A percentile compares a stretch with the other conserved stretches of the same genome.
These are phyloP conservation scores for Micrasema longulum DNA, from an alignment of 1,140 invertebrate genomes.

Conservation along the genomic window DNA sequence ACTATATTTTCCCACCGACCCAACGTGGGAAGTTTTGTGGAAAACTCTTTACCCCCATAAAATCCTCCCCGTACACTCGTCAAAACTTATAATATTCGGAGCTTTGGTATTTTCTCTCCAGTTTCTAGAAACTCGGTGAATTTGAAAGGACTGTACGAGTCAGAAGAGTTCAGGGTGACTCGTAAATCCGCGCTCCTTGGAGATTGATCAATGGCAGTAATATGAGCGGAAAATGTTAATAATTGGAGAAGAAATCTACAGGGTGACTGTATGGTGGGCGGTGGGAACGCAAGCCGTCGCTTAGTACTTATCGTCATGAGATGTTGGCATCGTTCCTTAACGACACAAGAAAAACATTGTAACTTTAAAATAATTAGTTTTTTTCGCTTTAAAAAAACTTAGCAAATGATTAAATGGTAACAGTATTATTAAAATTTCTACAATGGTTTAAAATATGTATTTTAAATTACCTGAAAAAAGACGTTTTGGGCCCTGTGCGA, in stretches of 20 bases:
- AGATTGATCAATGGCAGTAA: not conserved
- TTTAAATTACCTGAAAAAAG: no score
- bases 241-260: slow-evolving; percentile 21
- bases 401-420: no score
- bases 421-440: no score
- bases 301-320: slow-evolving; percentile 53
- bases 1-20: no score
- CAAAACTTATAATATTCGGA: slow-evolving; percentile 12
- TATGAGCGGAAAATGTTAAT: not conserved
- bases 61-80: slow-evolving; percentile 47
- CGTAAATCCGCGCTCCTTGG: not conserved
- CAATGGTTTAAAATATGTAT: no score
- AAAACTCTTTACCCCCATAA: slow-evolving; percentile 52
- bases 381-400: no score
- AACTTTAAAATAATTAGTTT: no score
- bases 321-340: slow-evolving; percentile 46
- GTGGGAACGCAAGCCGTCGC: slow-evolving; percentile 46
- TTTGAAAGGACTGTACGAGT: not conserved
- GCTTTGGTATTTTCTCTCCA: not conserved
- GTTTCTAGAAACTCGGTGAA: not conserved
- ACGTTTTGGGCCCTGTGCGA: no score
- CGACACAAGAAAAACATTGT: slow-evolving; percentile 8
- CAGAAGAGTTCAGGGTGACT: not conserved
- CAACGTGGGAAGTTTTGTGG: slow-evolving; percentile 43
- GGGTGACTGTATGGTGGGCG: slow-evolving; percentile 31